Base-by-base conservation (phyloP, 2,888 invertebrate species). In the Caenorhabditis sp. region DNA sequence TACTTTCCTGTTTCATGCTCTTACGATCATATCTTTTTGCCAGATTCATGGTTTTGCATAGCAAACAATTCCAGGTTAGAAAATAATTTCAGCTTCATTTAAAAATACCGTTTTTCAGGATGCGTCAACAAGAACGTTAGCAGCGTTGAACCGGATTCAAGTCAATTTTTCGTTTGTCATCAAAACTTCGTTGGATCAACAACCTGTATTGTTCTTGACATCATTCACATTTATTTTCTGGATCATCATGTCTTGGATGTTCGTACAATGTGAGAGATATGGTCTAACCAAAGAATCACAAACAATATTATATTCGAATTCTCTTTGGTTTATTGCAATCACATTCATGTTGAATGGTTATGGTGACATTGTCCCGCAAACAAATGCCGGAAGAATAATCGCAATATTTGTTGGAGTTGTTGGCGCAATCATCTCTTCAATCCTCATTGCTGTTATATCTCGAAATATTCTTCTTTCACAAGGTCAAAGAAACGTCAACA, bases 321-420 rank as follows among this genome's bases (percentile, higher is more conserved):
- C 86, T 12, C 76, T 87, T 24, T 87, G 87, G 87, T 87, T 87
- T 71, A 87, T 87, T 50, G 87, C 82, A 1, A 83, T 83, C 95
- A 99, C 97, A 95, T 93, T 99, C 91, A 97, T 97, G 91, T 97
- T 92, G 93, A 99, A 90, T 95, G 99, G 99, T 89, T 99, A 99
- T 91, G 99, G 99, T 89, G 99, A 97, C 91, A 83, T 87, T 90
- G 97, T 99, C 89, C 99, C 99, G 89, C 97, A 99, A 91, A 99
- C 99, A 84, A 97, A 97, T 91, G 97, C 97, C 91, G 99, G 99
- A 89, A 92, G 99, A 90, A 95, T 95, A 89, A 96, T 99, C 89
- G 96, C 97, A 89, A 96, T 99, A 89, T 94, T 94, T 91, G 97
- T 97, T 87, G 99, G 99, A 89, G 95, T 99, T 90, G 97, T 97